A percentile compares a stretch with the other conserved stretches of the same genome.
These are phyloP conservation scores for Gasterosteus aculeatus DNA, from an alignment of 2,113 vertebrate genomes.

Conservation along the genomic window DNA sequence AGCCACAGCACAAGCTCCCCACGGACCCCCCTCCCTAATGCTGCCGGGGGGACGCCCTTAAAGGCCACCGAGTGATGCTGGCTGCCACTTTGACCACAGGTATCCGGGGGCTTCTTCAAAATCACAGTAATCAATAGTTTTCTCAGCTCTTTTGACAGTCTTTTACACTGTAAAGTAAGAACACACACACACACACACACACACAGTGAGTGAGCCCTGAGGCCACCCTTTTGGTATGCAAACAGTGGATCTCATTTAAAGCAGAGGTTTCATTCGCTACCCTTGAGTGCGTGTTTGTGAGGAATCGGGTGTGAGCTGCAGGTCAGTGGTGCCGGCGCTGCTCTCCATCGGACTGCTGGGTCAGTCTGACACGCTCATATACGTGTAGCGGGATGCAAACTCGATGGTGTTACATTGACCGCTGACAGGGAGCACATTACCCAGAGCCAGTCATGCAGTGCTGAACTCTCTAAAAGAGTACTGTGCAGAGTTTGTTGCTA, in stretches of 20 bases:
- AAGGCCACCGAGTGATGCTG: conserved; percentile 34
- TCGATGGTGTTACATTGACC: neutral
- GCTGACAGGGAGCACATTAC: neutral
- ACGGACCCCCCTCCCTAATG: neutral
- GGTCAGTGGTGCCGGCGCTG: conserved; percentile 24
- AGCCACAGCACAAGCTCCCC: neutral
- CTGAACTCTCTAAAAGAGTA: neutral
- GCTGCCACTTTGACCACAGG: conserved; percentile 52
- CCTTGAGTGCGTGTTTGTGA: conserved; percentile 39
- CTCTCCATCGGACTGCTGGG: conserved; percentile 17
- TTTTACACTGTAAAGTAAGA: conserved; percentile 28
- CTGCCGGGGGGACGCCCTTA: conserved; percentile 9
- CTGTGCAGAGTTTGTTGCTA: neutral
- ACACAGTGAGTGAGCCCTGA: conserved; percentile 38
- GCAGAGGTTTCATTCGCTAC: conserved; percentile 44
- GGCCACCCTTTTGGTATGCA: conserved; percentile 63
- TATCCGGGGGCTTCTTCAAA: conserved; percentile 42
- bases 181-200: conserved; percentile 22
- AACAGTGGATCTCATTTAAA: conserved; percentile 52
- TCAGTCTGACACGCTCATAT: conserved; percentile 6
- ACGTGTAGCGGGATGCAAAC: neutral
- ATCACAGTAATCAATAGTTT: conserved; percentile 59
- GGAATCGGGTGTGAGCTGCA: conserved; percentile 10
- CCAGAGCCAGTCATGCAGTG: neutral
- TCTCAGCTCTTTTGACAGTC: conserved; percentile 47